Conservation (phyloP, 2,113 vertebrate species). For the Aegotheles bennettii region DNA sequence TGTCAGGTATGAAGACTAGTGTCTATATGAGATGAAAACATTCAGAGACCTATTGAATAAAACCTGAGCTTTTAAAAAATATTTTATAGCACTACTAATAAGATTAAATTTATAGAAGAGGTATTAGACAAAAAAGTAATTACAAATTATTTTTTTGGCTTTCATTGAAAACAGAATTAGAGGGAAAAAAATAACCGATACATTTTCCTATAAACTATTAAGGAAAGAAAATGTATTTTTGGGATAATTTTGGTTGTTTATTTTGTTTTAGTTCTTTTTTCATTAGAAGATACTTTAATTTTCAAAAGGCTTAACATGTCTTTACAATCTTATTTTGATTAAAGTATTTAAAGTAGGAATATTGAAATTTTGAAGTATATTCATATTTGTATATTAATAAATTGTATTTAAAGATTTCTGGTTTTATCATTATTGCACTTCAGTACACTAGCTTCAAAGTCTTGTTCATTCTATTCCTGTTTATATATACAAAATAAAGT, state of each 20-base stretch:
- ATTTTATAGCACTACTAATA: background rate
- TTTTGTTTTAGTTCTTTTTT: background rate
- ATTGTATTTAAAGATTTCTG: background rate
- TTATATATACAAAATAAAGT: background rate
- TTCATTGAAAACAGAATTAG: background rate
- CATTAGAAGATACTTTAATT: background rate
- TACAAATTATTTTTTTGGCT: background rate
- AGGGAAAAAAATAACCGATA: background rate
- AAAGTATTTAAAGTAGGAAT: background rate
- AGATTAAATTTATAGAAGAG: background rate
- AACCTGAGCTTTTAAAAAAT: background rate
- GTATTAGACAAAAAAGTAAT: background rate
- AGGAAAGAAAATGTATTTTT: background rate
- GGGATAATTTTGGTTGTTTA: background rate
- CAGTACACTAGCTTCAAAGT: background rate
- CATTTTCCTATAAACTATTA: background rate
- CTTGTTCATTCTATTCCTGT: background rate
- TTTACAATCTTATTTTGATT: background rate
- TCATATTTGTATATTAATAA: background rate
- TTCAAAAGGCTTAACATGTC: background rate
- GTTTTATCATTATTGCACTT: background rate
- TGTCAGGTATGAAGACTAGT: background rate
- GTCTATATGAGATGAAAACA: background rate
- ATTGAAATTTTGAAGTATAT: background rate
- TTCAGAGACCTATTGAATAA: background rate